These are phyloP conservation scores for Nebria salina DNA, from an alignment of 2,888 invertebrate species.

Conservation along the genomic window DNA sequence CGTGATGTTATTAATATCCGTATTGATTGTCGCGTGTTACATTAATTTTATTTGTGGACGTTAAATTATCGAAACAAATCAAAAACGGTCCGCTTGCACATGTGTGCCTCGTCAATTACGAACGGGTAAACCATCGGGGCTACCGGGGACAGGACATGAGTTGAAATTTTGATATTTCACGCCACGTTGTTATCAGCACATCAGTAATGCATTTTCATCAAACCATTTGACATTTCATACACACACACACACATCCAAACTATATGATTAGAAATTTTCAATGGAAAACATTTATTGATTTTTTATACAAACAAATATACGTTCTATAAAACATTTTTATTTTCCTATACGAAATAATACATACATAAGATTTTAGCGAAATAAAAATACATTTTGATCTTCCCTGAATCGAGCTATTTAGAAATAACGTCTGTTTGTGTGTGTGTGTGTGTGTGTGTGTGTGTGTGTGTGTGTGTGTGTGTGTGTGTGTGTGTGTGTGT, in stretches of 20 bases:
- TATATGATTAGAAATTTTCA: too few relatives aligned
- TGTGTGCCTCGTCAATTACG: conserved; percentile 16
- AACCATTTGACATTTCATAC: background rate
- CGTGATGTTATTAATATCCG: conserved; percentile 14
- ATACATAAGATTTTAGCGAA: too few relatives aligned
- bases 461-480: too few relatives aligned
- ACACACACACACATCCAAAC: background rate
- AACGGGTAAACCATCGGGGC: background rate
- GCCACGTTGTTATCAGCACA: conserved; percentile 3
- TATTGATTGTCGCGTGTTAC: conserved; percentile 17
- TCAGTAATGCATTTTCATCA: background rate
- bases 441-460: too few relatives aligned
- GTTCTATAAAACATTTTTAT: too few relatives aligned
- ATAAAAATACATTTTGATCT: too few relatives aligned
- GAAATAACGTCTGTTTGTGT: too few relatives aligned
- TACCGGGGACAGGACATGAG: background rate
- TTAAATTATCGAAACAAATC: conserved; percentile 22
- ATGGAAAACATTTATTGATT: too few relatives aligned
- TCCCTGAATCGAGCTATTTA: too few relatives aligned
- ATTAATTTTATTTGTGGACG: conserved; percentile 14
- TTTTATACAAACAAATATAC: too few relatives aligned
- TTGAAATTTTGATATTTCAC: conserved; percentile 10
- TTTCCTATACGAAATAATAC: too few relatives aligned
- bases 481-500: too few relatives aligned
- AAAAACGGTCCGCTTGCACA: conserved; percentile 5